Evolutionary conservation across 2,888 invertebrate genomes (phyloP).

Genomic region (Monopis laevigella): DNA sequence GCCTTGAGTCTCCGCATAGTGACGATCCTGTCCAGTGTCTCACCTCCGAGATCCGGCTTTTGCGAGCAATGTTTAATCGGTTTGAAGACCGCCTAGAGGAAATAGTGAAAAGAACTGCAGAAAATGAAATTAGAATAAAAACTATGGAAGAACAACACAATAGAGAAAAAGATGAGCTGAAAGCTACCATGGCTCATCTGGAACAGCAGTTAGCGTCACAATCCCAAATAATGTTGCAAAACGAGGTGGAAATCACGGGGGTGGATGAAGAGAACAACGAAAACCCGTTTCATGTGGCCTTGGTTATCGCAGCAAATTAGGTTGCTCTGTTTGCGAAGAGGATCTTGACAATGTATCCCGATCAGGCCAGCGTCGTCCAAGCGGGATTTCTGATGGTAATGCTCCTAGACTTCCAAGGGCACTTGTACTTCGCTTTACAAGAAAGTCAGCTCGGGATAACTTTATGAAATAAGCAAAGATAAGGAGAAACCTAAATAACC

Average conservation of each 20-base stretch:
- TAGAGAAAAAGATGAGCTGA: slow-evolving; percentile 8
- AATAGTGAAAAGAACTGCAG: neutral
- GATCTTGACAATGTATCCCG: slow-evolving; percentile 20
- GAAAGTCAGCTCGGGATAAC: slow-evolving; percentile 19
- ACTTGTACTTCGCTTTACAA: slow-evolving; percentile 18
- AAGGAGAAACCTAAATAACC: slow-evolving; percentile 5
- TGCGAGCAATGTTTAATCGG: too few species aligned
- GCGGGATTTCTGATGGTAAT: too few species aligned
- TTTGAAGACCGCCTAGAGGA: neutral
- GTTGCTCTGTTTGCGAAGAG: slow-evolving; percentile 17
- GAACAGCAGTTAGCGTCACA: slow-evolving; percentile 16
- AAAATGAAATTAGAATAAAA: neutral
- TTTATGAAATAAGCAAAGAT: slow-evolving; percentile 20
- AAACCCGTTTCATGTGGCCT: slow-evolving; percentile 18
- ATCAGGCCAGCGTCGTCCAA: slow-evolving; percentile 17
- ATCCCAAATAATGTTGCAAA: slow-evolving; percentile 17
- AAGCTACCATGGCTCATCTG: slow-evolving; percentile 12
- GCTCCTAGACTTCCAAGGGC: slow-evolving; percentile 17
- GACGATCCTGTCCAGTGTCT: too few species aligned
- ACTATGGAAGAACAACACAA: neutral
- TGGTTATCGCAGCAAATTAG: slow-evolving; percentile 17
- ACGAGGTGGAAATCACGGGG: slow-evolving; percentile 20
- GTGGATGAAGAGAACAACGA: slow-evolving; percentile 18
- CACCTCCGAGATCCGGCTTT: too few species aligned
- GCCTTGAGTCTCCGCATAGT: too few species aligned